Percentiles rank a stretch among this genome's conserved stretches.
These are phyloP conservation scores for Agrochola lychnidis DNA, from an alignment of 2,888 invertebrate genomes.

Conservation along the genomic window DNA sequence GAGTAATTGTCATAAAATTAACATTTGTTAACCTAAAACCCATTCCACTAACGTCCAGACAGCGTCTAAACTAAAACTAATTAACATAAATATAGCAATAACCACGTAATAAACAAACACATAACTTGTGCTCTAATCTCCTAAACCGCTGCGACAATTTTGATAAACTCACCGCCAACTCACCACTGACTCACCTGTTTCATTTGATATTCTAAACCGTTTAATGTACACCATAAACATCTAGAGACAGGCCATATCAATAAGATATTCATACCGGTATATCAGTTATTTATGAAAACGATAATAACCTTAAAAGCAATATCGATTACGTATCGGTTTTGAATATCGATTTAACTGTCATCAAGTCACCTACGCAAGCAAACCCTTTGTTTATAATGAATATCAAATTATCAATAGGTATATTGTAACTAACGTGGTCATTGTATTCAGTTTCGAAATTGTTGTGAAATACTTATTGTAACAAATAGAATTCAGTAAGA, in stretches of 20 bases:
- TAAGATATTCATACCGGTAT: conserved; percentile 52
- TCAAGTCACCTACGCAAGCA: conserved; percentile 47
- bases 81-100: conserved; percentile 48
- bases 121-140: conserved; percentile 42
- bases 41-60: conserved; percentile 16
- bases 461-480: conserved; percentile 12
- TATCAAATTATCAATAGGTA: conserved; percentile 13
- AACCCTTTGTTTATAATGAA: conserved; percentile 27
- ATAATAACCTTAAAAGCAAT: conserved; percentile 46
- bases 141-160: conserved; percentile 36
- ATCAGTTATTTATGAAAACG: conserved; percentile 51
- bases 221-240: conserved; percentile 53
- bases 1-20: conserved; percentile 14
- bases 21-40: conserved; percentile 23
- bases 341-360: conserved; percentile 58
- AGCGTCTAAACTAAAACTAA: conserved; percentile 40
- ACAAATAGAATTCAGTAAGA: not conserved
- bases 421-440: conserved; percentile 14
- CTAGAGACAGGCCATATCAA: conserved; percentile 35
- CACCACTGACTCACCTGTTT: conserved; percentile 40
- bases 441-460: conserved; percentile 1
- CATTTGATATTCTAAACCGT: conserved; percentile 39
- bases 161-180: conserved; percentile 51
- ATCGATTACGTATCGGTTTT: conserved; percentile 49
- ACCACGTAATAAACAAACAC: conserved; percentile 37